Percentiles rank a stretch among this genome's conserved stretches.
Conservation (phyloP, 2,113 vertebrate genomes). For the Cervus canadensis region DNA sequence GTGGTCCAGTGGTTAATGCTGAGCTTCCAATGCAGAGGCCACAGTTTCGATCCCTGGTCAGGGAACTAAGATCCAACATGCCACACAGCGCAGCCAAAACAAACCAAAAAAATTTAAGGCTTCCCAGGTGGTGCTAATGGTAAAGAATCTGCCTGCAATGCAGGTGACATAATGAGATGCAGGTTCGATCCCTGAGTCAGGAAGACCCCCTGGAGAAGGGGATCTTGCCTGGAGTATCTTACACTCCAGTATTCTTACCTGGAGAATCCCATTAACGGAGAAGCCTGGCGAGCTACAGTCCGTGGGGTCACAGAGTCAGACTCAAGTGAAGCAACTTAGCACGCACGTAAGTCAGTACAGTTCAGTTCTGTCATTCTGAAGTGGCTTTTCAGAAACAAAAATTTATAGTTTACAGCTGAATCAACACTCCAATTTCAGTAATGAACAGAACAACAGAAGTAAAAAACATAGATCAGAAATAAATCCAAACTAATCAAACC, state of each 20-base stretch:
- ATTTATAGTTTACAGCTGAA: not conserved
- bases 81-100: not conserved
- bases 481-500: not conserved
- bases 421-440: not conserved
- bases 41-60: no score
- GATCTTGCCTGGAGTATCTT: not conserved
- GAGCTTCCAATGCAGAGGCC: not conserved
- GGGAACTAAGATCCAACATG: not conserved
- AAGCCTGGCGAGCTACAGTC: not conserved
- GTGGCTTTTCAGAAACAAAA: not conserved
- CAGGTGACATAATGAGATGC: not conserved
- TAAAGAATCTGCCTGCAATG: not conserved
- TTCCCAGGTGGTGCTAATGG: not conserved
- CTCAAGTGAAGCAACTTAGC: not conserved
- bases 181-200: not conserved
- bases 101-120: not conserved
- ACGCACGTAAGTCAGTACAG: not conserved
- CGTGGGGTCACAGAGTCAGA: not conserved
- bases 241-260: not conserved
- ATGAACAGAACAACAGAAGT: not conserved
- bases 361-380: not conserved
- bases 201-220: not conserved
- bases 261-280: not conserved
- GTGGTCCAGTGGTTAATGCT: not conserved
- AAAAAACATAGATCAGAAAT: not conserved